Percentiles rank a stretch among this genome's conserved stretches.
These are phyloP conservation scores for Oscheius sp. DNA, from an alignment of 2,888 invertebrate species.

Conservation along the genomic window DNA sequence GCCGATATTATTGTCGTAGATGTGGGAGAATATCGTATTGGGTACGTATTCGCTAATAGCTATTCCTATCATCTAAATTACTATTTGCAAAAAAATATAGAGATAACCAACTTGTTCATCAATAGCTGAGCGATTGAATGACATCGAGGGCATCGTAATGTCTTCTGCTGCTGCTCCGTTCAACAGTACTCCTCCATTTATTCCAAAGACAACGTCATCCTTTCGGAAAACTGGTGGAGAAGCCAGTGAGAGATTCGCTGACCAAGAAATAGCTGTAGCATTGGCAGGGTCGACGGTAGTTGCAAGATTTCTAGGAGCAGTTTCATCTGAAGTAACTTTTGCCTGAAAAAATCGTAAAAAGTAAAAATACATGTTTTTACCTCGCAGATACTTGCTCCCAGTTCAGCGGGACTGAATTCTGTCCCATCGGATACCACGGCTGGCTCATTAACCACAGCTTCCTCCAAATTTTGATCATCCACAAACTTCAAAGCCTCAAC, in stretches of 20 bases:
- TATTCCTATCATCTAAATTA: slow-evolving; percentile 68
- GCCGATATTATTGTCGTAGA: slow-evolving; percentile 66
- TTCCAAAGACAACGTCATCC: slow-evolving; percentile 67
- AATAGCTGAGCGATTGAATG: slow-evolving; percentile 1
- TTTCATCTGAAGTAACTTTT: slow-evolving; percentile 32
- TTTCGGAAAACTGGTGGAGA: slow-evolving; percentile 69
- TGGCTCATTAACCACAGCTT: slow-evolving; percentile 3
- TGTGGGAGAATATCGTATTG: slow-evolving; percentile 69
- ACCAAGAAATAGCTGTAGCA: slow-evolving; percentile 44
- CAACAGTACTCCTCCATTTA: slow-evolving; percentile 68
- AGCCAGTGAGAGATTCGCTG: slow-evolving; percentile 66
- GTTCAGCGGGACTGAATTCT: slow-evolving; percentile 48
- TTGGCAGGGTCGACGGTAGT: background rate
- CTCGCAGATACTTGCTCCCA: slow-evolving; percentile 51
- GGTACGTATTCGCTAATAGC: slow-evolving; percentile 69
- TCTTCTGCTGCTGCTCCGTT: slow-evolving; percentile 60
- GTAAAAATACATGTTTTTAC: too few species aligned
- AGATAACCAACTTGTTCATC: slow-evolving; percentile 18
- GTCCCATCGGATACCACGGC: slow-evolving; percentile 31
- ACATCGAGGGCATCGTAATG: slow-evolving; percentile 25
- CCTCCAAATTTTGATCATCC: slow-evolving; percentile 39
- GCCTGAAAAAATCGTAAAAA: slow-evolving; percentile 20
- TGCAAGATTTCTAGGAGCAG: background rate
- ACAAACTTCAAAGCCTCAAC: slow-evolving; percentile 50
- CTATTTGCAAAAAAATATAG: background rate